phyloP scores from a whole-genome alignment of 2,888 invertebrate genomes.

The Zaprionus bogoriensis region DNA sequence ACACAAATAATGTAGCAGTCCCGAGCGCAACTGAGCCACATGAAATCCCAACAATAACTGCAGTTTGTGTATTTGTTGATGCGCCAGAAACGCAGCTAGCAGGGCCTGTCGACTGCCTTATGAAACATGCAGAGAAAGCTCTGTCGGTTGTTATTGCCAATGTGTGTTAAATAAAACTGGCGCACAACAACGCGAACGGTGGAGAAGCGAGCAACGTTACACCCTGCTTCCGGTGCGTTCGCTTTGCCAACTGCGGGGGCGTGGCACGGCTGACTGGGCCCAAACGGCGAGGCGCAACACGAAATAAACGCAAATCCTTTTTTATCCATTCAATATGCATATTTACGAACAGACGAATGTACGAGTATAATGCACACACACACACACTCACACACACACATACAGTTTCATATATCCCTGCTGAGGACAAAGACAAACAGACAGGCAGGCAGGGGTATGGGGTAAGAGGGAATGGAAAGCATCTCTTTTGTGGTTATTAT shows the following conservation, averaged over 20 bases:
- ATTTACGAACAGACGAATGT: slow-evolving; percentile 36
- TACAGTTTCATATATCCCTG: no score
- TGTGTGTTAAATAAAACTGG: slow-evolving; percentile 35
- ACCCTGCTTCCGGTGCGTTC: slow-evolving; percentile 57
- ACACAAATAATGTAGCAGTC: no score
- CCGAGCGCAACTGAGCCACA: not conserved
- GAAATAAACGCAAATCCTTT: slow-evolving; percentile 64
- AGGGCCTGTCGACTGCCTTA: slow-evolving; percentile 23
- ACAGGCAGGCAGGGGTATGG: not conserved
- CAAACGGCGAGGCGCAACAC: slow-evolving; percentile 45
- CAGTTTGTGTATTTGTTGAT: slow-evolving; percentile 9
- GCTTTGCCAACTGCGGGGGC: slow-evolving; percentile 23
- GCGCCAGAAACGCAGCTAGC: no score
- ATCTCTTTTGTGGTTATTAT: slow-evolving; percentile 62
- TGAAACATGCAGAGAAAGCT: slow-evolving; percentile 39
- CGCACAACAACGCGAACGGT: slow-evolving; percentile 47
- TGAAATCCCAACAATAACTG: not conserved
- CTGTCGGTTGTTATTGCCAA: slow-evolving; percentile 9
- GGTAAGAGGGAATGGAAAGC: slow-evolving; percentile 8
- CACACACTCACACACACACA: slow-evolving; percentile 4
- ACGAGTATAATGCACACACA: slow-evolving; percentile 23
- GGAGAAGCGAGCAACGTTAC: slow-evolving; percentile 25
- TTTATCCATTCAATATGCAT: slow-evolving; percentile 69
- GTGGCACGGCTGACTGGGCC: slow-evolving; percentile 2
- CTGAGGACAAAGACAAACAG: slow-evolving; percentile 6